Base-by-base conservation (phyloP, 2,797 vertebrate genomes). In the Hoplostethus atlanticus region DNA sequence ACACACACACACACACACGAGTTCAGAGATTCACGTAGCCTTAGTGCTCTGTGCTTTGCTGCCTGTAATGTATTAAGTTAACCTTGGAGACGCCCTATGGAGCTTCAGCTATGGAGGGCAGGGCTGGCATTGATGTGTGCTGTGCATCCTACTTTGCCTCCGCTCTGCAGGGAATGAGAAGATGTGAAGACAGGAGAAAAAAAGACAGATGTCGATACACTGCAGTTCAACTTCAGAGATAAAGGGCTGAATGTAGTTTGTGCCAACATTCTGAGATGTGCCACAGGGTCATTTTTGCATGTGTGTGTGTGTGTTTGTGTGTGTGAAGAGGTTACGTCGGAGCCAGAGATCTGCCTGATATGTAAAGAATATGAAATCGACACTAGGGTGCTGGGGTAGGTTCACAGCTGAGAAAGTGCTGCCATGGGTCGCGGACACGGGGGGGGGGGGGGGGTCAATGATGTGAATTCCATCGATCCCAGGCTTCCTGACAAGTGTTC, bases 401-500 rank as follows among this genome's bases (percentile, higher is more conserved):
- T 30, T 67, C 58, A 67, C 73, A 68, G 55, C 16, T 0, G 38
- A 16, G 56, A 36, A 57, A 56, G 76, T 66, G 77, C 42, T 82
- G 67, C 13, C 62, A 61, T n/a, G 44, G 69, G 76, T 81, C 28
- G 1, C 47, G 81, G 64, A 74, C 62, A 61, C 0, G 9, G 64
- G 79, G 71, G 48, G 67, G 57, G 15, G 50, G 58, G 30, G 56
- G 77, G 80, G 86, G 84, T 87, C 90, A 89, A 81, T 89, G 84
- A 93, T 94, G 88, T 91, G 88, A 83, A 90, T 85, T 78, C 13
- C 59, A 92, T 92, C 2, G 83, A 94, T 77, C 31, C 16, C 69
- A 63, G 73, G 76, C 85, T 86, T 84, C 87, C 86, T 92, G 92
- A 93, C 92, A 88, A 69, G 86, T 76, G 40, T 76, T 87, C 66